Evolutionary conservation across 2,797 vertebrate genomes (phyloP).

Genomic region (Neostethus bicornis): DNA sequence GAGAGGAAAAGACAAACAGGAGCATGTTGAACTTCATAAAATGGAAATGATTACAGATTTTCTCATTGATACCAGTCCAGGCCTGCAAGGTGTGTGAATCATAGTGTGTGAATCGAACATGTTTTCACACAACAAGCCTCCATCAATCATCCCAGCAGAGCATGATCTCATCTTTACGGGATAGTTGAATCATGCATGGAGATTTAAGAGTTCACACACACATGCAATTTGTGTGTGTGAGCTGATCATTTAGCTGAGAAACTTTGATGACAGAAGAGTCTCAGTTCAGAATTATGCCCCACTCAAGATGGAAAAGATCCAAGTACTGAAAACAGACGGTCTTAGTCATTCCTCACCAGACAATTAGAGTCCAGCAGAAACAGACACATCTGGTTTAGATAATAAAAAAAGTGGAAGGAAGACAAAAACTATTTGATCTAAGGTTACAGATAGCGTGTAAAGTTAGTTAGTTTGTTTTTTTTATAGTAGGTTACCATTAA

Average conservation of each 20-base stretch:
- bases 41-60: no score
- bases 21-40: no score
- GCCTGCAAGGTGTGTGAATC: conserved; percentile 9
- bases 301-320: neutral
- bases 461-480: no score
- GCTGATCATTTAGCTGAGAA: neutral
- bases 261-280: neutral
- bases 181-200: conserved; percentile 2
- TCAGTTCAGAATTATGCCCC: neutral
- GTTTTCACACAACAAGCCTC: conserved; percentile 21
- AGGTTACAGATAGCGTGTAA: no score
- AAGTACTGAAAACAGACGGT: neutral
- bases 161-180: conserved; percentile 33
- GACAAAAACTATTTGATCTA: no score
- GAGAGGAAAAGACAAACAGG: no score
- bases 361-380: neutral
- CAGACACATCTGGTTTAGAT: neutral
- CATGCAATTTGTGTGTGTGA: neutral
- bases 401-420: no score
- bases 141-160: conserved; percentile 33
- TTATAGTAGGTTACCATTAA: no score
- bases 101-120: neutral
- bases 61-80: conserved; percentile 8
- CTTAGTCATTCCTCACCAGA: neutral
- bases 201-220: conserved; percentile 4